Conservation (phyloP, 1,140 invertebrate genomes). For the Drosophila asahinai region DNA sequence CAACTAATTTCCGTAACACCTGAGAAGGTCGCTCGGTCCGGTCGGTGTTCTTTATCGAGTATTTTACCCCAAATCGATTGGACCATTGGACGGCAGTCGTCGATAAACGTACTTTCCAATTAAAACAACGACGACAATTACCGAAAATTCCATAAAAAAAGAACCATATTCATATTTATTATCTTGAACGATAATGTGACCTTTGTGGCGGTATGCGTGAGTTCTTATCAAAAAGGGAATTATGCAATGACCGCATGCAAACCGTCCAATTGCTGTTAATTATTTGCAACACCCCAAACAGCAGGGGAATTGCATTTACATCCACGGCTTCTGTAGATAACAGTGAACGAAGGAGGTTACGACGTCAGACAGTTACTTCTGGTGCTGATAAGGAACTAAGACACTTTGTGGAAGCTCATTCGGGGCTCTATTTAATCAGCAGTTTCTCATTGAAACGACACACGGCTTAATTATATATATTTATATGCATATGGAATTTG, state of each 20-base stretch:
- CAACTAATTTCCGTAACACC: conserved; percentile 70
- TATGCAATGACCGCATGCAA: conserved; percentile 49
- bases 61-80: conserved; percentile 31
- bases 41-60: conserved; percentile 23
- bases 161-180: conserved; percentile 18
- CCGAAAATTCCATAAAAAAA: conserved; percentile 26
- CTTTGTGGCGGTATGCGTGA: conserved; percentile 8
- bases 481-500: not conserved
- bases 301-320: conserved; percentile 18
- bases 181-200: conserved; percentile 39
- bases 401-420: not conserved
- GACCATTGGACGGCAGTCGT: conserved; percentile 17
- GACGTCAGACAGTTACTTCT: conserved; percentile 11
- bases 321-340: conserved; percentile 11
- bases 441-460: conserved; percentile 15
- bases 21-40: conserved; percentile 34
- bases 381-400: conserved; percentile 15
- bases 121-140: conserved; percentile 16
- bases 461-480: not conserved
- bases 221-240: conserved; percentile 42
- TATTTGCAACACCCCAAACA: conserved; percentile 19
- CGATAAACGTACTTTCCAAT: conserved; percentile 24
- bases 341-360: conserved; percentile 4
- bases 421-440: conserved; percentile 28
- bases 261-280: conserved; percentile 38